phyloP scores from a whole-genome alignment of 2,797 vertebrate genomes.

The Eutrigla gurnardus region DNA sequence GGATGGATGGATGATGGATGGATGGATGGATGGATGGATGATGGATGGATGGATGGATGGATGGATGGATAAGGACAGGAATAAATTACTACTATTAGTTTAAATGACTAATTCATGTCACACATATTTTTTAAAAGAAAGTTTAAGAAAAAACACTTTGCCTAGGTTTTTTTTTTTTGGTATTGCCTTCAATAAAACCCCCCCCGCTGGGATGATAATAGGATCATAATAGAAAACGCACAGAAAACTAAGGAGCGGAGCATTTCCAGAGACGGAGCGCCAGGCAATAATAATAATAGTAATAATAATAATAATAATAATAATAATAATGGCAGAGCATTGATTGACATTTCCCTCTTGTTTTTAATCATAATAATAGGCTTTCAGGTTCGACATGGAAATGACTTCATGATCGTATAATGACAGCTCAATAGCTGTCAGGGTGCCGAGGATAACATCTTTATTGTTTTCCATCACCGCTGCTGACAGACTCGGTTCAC shows the following conservation, averaged over 20 bases:
- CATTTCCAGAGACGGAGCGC: constrained; percentile 54
- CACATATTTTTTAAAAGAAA: not conserved
- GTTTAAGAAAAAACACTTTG: constrained; percentile 31
- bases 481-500: constrained; percentile 72
- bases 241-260: constrained; percentile 47
- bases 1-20: not conserved
- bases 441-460: constrained; percentile 72
- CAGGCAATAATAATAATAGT: constrained; percentile 59
- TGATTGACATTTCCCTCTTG: constrained; percentile 81
- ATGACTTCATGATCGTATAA: constrained; percentile 79
- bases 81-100: not conserved
- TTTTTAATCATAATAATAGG: constrained; percentile 81
- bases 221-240: constrained; percentile 60
- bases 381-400: constrained; percentile 80
- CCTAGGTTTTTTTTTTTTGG: constrained; percentile 2
- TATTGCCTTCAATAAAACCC: constrained; percentile 20
- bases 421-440: constrained; percentile 81
- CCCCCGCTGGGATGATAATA: constrained; percentile 57
- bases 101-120: constrained; percentile 23
- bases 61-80: not conserved
- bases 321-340: constrained; percentile 53
- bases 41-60: too few relatives aligned
- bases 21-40: too few relatives aligned
- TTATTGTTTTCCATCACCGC: constrained; percentile 81
- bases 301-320: too few relatives aligned